These are phyloP conservation scores for Heliconius eleuchia DNA, from an alignment of 1,140 invertebrate genomes.

Conservation along the genomic window DNA sequence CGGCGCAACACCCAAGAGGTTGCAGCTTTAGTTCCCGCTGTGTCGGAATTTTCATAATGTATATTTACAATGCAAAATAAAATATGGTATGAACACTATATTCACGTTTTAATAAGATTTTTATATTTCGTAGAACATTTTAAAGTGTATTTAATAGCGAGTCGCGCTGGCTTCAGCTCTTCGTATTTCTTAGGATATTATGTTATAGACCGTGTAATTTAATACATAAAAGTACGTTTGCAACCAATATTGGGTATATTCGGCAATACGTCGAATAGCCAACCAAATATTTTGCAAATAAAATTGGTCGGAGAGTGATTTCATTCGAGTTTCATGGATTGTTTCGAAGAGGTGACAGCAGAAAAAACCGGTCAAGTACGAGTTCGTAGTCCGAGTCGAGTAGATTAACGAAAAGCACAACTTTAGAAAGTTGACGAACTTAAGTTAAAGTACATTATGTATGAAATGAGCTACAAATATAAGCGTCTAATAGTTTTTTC, in stretches of 20 bases:
- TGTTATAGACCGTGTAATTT: not conserved
- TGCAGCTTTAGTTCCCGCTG: slow-evolving; percentile 12
- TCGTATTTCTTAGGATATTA: not conserved
- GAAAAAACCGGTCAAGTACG: too few species aligned
- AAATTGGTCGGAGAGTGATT: not conserved
- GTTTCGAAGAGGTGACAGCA: too few species aligned
- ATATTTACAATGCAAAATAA: slow-evolving; percentile 20
- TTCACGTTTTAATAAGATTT: slow-evolving; percentile 14
- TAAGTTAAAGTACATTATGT: too few species aligned
- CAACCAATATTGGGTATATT: not conserved
- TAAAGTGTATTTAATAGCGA: not conserved
- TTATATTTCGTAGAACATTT: slow-evolving; percentile 17
- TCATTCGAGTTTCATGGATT: not conserved
- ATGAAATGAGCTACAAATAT: too few species aligned
- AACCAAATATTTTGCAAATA: too few species aligned
- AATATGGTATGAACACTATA: slow-evolving; percentile 11
- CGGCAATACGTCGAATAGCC: too few species aligned
- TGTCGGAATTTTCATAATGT: slow-evolving; percentile 17
- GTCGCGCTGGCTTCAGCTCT: not conserved
- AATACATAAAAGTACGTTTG: not conserved
- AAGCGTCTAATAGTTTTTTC: too few species aligned
- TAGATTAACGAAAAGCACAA: too few species aligned
- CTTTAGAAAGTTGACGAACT: too few species aligned
- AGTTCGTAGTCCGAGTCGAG: too few species aligned
- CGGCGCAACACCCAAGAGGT: slow-evolving; percentile 12